Conservation (phyloP, 2,888 invertebrate species). For the Meliscaeva auricollis region DNA sequence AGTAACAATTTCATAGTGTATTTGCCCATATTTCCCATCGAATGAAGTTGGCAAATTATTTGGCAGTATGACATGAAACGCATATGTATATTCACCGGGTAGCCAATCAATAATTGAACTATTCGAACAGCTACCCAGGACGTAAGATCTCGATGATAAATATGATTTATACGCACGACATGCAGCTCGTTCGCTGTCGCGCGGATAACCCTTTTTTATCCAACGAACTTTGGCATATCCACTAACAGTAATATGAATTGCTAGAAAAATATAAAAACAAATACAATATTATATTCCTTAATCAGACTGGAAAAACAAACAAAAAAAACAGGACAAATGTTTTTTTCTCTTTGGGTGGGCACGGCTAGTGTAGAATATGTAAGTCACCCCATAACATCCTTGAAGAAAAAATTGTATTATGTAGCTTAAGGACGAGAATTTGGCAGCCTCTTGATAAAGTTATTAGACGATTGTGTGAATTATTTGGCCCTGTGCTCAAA, state of each 20-base stretch:
- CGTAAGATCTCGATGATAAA: constrained; percentile 82
- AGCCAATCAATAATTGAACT: constrained; percentile 88
- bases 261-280: constrained; percentile 81
- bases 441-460: constrained; percentile 48
- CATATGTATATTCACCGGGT: constrained; percentile 89
- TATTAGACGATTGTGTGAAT: constrained; percentile 48
- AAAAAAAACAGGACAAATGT: background rate
- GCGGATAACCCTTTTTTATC: constrained; percentile 84
- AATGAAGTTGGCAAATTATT: constrained; percentile 91
- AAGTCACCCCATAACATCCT: background rate
- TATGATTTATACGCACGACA: constrained; percentile 84
- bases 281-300: background rate
- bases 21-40: constrained; percentile 90
- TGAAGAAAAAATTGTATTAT: background rate
- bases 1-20: constrained; percentile 92
- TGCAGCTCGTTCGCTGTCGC: constrained; percentile 83
- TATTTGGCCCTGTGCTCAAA: constrained; percentile 42
- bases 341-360: background rate
- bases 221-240: constrained; percentile 84
- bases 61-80: constrained; percentile 89
- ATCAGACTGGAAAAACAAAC: background rate
- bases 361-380: background rate
- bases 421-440: constrained; percentile 17
- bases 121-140: constrained; percentile 83
- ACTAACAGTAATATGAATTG: constrained; percentile 83